Evolutionary conservation across 2,888 invertebrate genomes (phyloP).

Genomic region (Thelaira solivaga): DNA sequence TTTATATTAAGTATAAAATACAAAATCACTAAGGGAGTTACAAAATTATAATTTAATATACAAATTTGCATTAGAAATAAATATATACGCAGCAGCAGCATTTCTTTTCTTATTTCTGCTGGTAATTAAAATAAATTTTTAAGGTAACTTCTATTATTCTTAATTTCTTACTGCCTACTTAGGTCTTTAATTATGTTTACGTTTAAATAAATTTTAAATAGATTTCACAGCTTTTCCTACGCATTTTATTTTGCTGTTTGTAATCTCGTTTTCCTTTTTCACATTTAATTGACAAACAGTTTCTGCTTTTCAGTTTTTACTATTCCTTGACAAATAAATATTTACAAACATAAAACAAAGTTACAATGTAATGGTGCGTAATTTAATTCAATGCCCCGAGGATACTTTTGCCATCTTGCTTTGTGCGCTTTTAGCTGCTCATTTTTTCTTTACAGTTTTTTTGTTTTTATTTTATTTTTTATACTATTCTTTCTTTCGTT

Average conservation of each 20-base stretch:
- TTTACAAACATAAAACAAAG: conserved; percentile 25
- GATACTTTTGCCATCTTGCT: conserved; percentile 38
- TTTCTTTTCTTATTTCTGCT: no score
- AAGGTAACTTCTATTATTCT: no score
- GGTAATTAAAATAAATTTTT: no score
- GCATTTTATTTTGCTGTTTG: background rate
- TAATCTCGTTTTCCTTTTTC: conserved; percentile 2
- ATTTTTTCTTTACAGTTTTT: background rate
- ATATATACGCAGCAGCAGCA: no score
- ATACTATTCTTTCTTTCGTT: conserved; percentile 15
- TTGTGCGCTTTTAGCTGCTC: conserved; percentile 16
- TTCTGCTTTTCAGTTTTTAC: background rate
- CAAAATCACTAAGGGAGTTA: no score
- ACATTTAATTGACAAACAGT: conserved; percentile 19
- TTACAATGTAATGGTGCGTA: conserved; percentile 47
- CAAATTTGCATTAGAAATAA: no score
- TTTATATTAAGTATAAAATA: no score
- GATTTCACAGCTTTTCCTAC: background rate
- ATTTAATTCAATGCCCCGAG: conserved; percentile 46
- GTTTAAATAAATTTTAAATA: background rate
- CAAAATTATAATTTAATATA: no score
- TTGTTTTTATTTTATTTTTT: no score
- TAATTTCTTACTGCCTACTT: no score
- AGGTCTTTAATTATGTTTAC: no score
- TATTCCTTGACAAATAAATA: background rate